Evolutionary conservation across 2,113 vertebrate genomes (phyloP).

Genomic region (Microtus ochrogaster): DNA sequence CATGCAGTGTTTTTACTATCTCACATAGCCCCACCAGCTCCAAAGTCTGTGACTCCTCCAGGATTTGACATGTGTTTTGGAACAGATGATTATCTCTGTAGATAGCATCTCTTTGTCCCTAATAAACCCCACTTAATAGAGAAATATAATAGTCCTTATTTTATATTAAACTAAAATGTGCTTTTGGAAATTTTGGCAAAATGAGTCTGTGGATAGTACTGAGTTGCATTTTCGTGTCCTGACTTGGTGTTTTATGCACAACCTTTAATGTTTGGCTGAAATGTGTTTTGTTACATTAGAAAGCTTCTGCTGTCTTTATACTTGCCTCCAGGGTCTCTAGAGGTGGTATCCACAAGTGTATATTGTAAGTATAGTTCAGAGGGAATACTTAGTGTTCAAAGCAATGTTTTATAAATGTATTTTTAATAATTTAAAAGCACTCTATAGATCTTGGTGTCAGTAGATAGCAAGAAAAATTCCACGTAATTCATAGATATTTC

Average conservation of each 20-base stretch:
- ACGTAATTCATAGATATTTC: not conserved
- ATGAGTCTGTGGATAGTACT: not conserved
- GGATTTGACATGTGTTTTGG: conserved; percentile 35
- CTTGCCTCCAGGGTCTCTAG: conserved; percentile 4
- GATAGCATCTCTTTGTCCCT: conserved; percentile 21
- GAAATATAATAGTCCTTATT: conserved; percentile 33
- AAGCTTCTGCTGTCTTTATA: not conserved
- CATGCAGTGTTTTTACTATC: too few species aligned
- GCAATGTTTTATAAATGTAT: not conserved
- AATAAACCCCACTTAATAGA: not conserved
- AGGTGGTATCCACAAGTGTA: not conserved
- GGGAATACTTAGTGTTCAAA: conserved; percentile 15
- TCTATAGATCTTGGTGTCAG: not conserved
- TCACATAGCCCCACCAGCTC: not conserved
- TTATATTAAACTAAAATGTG: conserved; percentile 33
- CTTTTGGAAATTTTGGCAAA: not conserved
- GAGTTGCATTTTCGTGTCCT: not conserved
- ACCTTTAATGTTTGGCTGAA: conserved; percentile 18
- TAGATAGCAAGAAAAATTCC: not conserved
- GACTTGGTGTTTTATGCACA: conserved; percentile 16
- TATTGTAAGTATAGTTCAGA: not conserved
- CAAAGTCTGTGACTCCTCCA: not conserved
- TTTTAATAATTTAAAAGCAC: conserved; percentile 36
- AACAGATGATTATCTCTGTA: not conserved
- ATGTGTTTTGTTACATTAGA: not conserved